Percentiles rank a stretch among this genome's conserved stretches.
phyloP scores from a whole-genome alignment of 1,140 invertebrate genomes.

The Orchesella cincta region DNA sequence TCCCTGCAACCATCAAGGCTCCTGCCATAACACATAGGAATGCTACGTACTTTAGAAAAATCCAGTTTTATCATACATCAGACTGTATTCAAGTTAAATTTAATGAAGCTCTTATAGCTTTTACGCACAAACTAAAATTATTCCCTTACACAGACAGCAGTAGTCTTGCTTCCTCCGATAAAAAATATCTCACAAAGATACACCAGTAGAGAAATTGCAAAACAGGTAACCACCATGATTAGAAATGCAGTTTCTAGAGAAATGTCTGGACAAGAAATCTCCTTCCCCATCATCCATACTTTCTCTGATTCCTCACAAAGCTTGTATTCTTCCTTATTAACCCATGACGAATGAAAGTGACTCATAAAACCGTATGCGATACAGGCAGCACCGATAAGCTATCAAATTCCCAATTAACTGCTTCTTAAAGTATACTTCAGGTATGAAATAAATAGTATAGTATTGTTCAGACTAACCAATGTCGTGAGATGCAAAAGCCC shows the following conservation, averaged over 20 bases:
- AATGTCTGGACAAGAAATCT: conserved; percentile 1
- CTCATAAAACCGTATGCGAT: background rate
- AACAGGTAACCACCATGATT: background rate
- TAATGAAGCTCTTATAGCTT: background rate
- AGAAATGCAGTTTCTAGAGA: background rate
- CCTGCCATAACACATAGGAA: too few species aligned
- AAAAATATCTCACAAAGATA: background rate
- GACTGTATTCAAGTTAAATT: background rate
- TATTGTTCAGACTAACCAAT: background rate
- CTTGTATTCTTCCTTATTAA: background rate
- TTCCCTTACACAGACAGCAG: background rate
- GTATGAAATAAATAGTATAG: background rate
- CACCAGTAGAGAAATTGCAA: background rate
- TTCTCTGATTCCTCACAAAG: background rate
- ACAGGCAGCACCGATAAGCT: background rate
- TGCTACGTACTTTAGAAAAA: background rate
- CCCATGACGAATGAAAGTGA: background rate
- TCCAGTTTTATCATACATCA: background rate
- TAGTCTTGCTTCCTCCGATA: background rate
- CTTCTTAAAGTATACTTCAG: background rate
- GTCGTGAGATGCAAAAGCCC: background rate
- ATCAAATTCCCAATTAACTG: background rate
- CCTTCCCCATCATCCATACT: background rate
- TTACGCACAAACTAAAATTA: background rate
- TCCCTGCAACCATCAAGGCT: background rate